A percentile compares a stretch with the other conserved stretches of the same genome.
Evolutionary conservation across 2,797 vertebrate species (phyloP).

Genomic region (Sebastes hubbsi): DNA sequence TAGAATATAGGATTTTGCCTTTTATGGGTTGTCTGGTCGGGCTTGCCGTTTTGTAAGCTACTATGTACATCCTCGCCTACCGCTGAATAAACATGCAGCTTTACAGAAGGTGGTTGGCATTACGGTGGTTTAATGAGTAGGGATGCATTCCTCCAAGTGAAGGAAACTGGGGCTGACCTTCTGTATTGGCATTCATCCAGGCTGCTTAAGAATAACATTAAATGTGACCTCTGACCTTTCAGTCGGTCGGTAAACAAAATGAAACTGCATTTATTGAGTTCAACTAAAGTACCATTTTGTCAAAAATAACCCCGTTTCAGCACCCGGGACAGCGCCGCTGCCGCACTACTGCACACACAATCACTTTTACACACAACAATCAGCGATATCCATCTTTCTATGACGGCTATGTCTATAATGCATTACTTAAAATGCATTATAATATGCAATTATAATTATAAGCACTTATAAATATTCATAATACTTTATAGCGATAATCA

Average conservation of each 20-base stretch:
- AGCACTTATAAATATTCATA: too few species aligned
- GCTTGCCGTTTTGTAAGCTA: background rate
- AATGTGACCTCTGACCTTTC: background rate
- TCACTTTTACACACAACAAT: fast-evolving
- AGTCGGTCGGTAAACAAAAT: background rate
- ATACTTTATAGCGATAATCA: too few species aligned
- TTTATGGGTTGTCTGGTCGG: background rate
- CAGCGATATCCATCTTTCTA: too few species aligned
- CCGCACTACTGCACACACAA: too few species aligned
- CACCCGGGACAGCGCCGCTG: too few species aligned
- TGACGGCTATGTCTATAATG: too few species aligned
- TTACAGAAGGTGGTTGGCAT: background rate
- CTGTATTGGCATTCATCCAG: background rate
- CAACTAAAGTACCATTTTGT: too few species aligned
- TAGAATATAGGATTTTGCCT: slow-evolving; percentile 3
- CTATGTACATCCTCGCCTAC: background rate
- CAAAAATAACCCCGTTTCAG: too few species aligned
- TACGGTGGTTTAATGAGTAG: background rate
- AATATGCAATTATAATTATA: too few species aligned
- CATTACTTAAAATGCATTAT: too few species aligned
- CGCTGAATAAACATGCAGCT: background rate
- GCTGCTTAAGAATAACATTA: background rate
- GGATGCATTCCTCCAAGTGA: background rate
- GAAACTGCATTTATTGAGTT: background rate
- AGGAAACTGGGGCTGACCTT: background rate